Base-by-base conservation (phyloP, 35 echinoderm and acorn worm genomes). In the Heliocidaris tuberculata region DNA sequence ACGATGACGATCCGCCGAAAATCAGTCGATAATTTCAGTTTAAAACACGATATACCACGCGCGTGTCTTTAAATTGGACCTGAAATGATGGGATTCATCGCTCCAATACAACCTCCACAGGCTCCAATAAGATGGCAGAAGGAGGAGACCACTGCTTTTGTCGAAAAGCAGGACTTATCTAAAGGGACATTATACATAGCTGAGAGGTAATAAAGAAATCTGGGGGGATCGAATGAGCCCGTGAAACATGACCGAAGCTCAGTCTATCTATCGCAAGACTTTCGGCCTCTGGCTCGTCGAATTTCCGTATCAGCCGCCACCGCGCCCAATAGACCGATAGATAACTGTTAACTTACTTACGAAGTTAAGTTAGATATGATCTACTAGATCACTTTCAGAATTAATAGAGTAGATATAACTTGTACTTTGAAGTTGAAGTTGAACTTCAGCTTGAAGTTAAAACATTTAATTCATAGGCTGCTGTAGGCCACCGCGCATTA, bases 171-270 rank as follows among this genome's bases (percentile, higher is more conserved):
- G 92, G 90, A 95, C 88, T 48, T 95, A 4, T 50, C 86, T 35
- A 90, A 95, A 30, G 94, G 94, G 30, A 70, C 87, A 42, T 88
- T 95, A 31, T 95, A 42, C 94, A 92, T 95, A 54, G 94, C 94
- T 71, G 94, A 95, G 29, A 95, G 94, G 94, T 95, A 94, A 59
- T 32, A 30, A 86, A 30, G 31, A 29, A 88, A 88, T 30, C 21
- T 88, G 17, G 32, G 49, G 13, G 49, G 15, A 19, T 12, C 9
- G 30, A 31, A 29, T 47, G 92, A 24, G 49, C 32, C 10, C 9
- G 93, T 32, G n/a, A 32, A 21, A 31, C 50, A 17, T n/a, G 52
- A 27, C 24, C 42, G 11, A 88, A 86, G 54, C 27, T 13, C 16
- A 85, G 6, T 59, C 24, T 50, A 47, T 88, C 54, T 31, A 78